Conservation (phyloP, 1,140 invertebrate genomes). For the Drosophila quadrilineata region DNA sequence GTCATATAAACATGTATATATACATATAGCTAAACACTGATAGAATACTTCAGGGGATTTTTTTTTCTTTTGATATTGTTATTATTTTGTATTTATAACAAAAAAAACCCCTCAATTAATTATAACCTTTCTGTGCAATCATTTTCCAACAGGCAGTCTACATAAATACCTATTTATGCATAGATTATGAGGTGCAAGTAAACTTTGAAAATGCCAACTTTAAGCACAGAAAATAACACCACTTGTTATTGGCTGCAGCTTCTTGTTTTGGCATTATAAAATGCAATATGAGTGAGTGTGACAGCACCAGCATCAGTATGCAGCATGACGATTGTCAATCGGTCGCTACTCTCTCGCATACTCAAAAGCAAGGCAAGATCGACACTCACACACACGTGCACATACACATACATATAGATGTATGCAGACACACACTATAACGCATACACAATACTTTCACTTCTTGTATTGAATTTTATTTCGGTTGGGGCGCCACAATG, state of each 20-base stretch:
- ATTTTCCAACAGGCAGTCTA: neutral
- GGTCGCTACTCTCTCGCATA: conserved; percentile 32
- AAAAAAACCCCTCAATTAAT: neutral
- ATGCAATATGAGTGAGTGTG: conserved; percentile 69
- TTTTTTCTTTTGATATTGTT: too few species aligned
- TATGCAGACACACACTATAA: conserved; percentile 18
- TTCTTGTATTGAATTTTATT: conserved; percentile 76
- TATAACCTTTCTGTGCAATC: too few species aligned
- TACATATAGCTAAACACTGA: neutral
- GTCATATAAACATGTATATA: neutral
- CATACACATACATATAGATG: too few species aligned
- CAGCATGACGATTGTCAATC: conserved; percentile 29
- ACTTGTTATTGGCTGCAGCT: conserved; percentile 64
- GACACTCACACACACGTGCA: conserved; percentile 26
- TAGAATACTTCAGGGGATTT: conserved; percentile 7
- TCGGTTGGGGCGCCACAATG: conserved; percentile 46
- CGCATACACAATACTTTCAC: conserved; percentile 67
- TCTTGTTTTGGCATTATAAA: conserved; percentile 57
- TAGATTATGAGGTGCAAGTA: neutral
- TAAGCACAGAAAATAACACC: conserved; percentile 57
- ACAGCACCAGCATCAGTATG: conserved; percentile 65
- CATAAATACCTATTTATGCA: neutral
- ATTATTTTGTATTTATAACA: too few species aligned
- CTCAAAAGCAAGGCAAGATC: conserved; percentile 68
- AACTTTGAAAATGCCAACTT: conserved; percentile 54